Conservation (phyloP, 1,140 invertebrate genomes). For the Diuraphis noxia region DNA sequence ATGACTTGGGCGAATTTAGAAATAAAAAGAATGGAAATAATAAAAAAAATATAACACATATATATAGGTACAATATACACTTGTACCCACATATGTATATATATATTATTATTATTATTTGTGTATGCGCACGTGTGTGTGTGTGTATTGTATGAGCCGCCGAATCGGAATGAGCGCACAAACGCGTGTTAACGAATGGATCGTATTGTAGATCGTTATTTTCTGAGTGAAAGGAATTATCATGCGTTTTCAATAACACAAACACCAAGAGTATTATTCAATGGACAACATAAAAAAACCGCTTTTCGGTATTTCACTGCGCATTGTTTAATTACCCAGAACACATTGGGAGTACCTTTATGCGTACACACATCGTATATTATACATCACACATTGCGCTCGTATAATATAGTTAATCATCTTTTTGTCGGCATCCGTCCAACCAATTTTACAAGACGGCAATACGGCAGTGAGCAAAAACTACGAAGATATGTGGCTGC, state of each 20-base stretch:
- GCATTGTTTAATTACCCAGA: constrained; percentile 47
- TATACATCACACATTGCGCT: background rate
- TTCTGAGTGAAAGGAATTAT: constrained; percentile 48
- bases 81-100: background rate
- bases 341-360: background rate
- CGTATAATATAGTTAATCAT: background rate
- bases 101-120: background rate
- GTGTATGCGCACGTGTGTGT: background rate
- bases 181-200: constrained; percentile 50
- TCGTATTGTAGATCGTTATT: constrained; percentile 45
- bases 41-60: constrained; percentile 31
- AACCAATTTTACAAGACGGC: background rate
- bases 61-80: background rate
- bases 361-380: background rate
- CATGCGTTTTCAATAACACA: constrained; percentile 52
- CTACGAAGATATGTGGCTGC: background rate
- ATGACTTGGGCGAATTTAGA: constrained; percentile 53
- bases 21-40: constrained; percentile 52
- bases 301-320: constrained; percentile 35
- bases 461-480: background rate
- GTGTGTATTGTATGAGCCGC: background rate
- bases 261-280: background rate
- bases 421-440: background rate
- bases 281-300: background rate
- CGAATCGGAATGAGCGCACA: constrained; percentile 34